Evolutionary conservation across 2,113 vertebrate genomes (phyloP), one percentile per base, ranked within the genome.

Genomic region (Chloropsis hardwickii): DNA sequence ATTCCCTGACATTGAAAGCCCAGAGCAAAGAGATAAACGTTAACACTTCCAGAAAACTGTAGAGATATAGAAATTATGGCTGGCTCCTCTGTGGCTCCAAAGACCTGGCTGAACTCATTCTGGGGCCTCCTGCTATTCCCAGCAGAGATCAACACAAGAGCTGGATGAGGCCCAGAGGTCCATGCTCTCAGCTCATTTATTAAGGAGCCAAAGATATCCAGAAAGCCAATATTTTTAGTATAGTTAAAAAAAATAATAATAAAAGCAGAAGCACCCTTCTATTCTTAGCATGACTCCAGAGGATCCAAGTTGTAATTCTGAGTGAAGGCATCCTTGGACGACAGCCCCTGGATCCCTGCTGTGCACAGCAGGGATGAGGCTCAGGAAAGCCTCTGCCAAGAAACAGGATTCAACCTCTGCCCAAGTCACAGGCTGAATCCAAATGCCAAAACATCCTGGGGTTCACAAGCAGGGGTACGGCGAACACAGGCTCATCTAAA

Each of bases 241-340:
- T 13, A 73, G 20, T 21, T 44, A 27, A 12, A 21, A 44, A 72
- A 24, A 42, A 71, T 14, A 50, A 22, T 9, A 31, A 51, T 45
- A 11, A 24, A 57, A 56, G 40, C 35, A 42, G 42, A 94, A 86
- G 61, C 67, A 86, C 53, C 64, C 65, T 90, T 84, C 93, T 94
- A 93, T 81, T 95, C 90, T 44, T 60, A 88, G 79, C 85, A 81
- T 1, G 0, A 47, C 92, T 91, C 66, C 1, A 1, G 92, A 90
- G 92, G 81, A 95, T 83, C 82, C 78, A 69, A 91, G 91, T 29
- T 88, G 95, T 87, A 94, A 90, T 48, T 72, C 90, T 66, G 93
- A 94, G 87, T 35, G 81, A 90, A 90, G 94, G 81, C 93, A 91
- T 91, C 91, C 93, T 93, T 80, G 93, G 85, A 95, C 5, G 15